Percentiles rank a stretch among this genome's conserved stretches.
Evolutionary conservation across 2,797 vertebrate genomes (phyloP).

Genomic region (Diplodus puntazzo): DNA sequence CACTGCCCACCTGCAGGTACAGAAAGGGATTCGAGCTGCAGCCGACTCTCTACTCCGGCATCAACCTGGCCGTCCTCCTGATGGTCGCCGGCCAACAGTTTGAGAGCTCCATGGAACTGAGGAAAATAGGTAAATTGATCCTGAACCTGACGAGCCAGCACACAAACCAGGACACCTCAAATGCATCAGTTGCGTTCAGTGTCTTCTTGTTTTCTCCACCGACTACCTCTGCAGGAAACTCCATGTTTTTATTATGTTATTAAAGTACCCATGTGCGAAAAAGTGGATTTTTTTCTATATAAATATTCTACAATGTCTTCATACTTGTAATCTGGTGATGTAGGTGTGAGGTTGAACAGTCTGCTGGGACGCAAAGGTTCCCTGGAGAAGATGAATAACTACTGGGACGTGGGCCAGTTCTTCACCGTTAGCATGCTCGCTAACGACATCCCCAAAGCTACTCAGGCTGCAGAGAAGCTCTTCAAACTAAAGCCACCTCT

Average conservation of each 20-base stretch:
- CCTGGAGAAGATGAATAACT: constrained; percentile 96
- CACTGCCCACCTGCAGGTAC: constrained; percentile 86
- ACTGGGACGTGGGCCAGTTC: constrained; percentile 98
- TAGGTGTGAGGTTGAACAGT: constrained; percentile 94
- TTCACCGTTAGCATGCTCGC: constrained; percentile 95
- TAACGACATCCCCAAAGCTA: constrained; percentile 91
- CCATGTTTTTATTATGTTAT: too few species aligned
- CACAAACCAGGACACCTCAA: background rate
- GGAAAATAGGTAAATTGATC: constrained; percentile 91
- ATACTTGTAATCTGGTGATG: constrained; percentile 36
- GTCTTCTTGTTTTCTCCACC: background rate
- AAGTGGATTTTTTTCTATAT: too few species aligned
- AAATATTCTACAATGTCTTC: background rate
- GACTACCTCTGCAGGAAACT: background rate
- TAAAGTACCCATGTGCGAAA: too few species aligned
- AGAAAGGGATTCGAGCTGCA: constrained; percentile 96
- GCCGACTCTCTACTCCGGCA: constrained; percentile 95
- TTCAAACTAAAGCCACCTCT: constrained; percentile 96
- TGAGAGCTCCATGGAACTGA: constrained; percentile 95
- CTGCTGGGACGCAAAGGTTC: constrained; percentile 95
- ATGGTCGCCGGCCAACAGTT: constrained; percentile 95
- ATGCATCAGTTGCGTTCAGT: background rate
- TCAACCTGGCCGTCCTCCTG: constrained; percentile 94
- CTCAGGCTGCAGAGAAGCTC: constrained; percentile 95
- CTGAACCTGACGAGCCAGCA: background rate